Conservation (phyloP, 2,113 vertebrate genomes). For the Chloropsis hardwickii region DNA sequence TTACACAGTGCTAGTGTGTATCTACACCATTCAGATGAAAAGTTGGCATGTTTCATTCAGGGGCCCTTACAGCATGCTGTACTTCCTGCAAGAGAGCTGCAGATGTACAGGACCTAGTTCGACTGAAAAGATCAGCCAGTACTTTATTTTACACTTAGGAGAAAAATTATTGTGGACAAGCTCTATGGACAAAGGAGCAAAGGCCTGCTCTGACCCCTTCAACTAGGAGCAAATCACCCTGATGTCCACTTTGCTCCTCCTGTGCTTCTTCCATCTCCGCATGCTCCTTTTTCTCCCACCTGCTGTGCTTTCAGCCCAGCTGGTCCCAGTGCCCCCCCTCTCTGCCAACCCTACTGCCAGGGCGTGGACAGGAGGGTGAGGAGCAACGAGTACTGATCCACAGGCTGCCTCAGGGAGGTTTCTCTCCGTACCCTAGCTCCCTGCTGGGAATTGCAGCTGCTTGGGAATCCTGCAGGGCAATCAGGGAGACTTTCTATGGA, state of each 20-base stretch:
- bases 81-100: not conserved
- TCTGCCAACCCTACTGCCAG: not conserved
- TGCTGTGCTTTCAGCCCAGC: not conserved
- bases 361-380: not conserved
- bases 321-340: not conserved
- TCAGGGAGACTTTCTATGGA: too few relatives aligned
- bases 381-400: not conserved
- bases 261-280: not conserved
- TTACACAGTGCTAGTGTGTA: not conserved
- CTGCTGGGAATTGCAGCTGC: not conserved
- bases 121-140: not conserved
- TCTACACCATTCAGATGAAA: not conserved
- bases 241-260: not conserved
- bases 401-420: not conserved
- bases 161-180: not conserved
- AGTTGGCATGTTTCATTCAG: not conserved
- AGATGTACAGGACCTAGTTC: rapidly evolving
- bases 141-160: not conserved
- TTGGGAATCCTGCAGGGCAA: not conserved
- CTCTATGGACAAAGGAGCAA: rapidly evolving
- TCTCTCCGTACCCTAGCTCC: not conserved
- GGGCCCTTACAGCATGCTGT: not conserved
- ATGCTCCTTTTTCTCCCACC: not conserved
- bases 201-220: not conserved
- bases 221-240: not conserved